Evolutionary conservation across 2,113 vertebrate genomes (phyloP).

Genomic region (Lycaon pictus): DNA sequence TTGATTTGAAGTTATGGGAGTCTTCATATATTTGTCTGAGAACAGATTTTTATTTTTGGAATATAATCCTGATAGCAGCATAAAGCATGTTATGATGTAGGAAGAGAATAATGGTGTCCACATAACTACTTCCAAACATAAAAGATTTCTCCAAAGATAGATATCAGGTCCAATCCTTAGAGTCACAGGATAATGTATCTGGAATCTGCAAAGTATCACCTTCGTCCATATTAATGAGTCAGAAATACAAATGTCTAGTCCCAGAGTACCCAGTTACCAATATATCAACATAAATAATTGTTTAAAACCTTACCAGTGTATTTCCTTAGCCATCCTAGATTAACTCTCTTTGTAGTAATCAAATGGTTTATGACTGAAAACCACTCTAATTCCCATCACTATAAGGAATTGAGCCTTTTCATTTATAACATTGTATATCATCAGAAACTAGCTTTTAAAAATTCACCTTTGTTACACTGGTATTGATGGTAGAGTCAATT

Average conservation of each 20-base stretch:
- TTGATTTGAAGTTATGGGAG: not conserved
- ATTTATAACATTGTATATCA: not conserved
- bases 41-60: not conserved
- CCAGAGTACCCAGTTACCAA: not conserved
- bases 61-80: not conserved
- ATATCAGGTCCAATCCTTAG: not conserved
- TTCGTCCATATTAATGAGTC: not conserved
- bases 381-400: not conserved
- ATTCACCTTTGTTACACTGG: not conserved
- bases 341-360: not conserved
- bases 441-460: not conserved
- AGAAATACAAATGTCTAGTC: not conserved
- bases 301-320: not conserved
- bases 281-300: not conserved
- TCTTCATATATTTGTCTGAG: not conserved
- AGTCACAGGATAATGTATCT: not conserved
- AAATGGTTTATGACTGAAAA: not conserved
- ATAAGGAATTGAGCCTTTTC: not conserved
- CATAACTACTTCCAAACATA: conserved; percentile 4
- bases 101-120: not conserved
- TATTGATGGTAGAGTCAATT: not conserved
- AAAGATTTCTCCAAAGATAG: not conserved
- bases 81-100: not conserved
- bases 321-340: not conserved
- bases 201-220: not conserved